Base-by-base conservation (phyloP, 1,140 invertebrate species). In the Drepana arcuata region DNA sequence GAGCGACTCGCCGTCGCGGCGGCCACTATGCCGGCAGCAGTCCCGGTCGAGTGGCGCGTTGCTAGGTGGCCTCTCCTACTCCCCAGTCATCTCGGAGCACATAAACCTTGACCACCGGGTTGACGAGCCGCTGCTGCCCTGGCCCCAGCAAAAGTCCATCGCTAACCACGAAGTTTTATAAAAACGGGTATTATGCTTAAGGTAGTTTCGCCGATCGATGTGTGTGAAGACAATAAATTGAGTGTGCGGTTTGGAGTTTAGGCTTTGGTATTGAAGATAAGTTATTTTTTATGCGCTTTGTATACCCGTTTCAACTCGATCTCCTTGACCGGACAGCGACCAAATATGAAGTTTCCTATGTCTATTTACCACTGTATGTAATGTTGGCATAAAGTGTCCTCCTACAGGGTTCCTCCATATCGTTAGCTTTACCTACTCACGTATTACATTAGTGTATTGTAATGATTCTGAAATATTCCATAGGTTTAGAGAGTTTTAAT, bases 21-120 rank as follows among this genome's bases (percentile, higher is more conserved):
- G 84, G 6, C 79, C 80, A 2, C 64, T 85, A 2, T 79, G 70
- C 12, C 81, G 78, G 34, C 86, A 86, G 46, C 81, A 87, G 27
- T 87, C 86, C 6, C 78, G 82, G 9, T 88, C 87, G 0, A 84
- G 84, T 21, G 84, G 85, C 4, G 85, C 86, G 2, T 62, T 88
- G 18, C 52, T 88, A 5, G 84, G 85, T 10, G 73, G 77, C 0
- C 63, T 84, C 51, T 63, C 72, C 7, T 82, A 74, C 48, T 84
- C 84, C 1, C 80, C 83, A 1, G 77, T 80, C 2, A 61, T 71
- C 1, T 83, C 81, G 1, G 84, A 86, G 35, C 73, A 74, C 34
- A 67, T 74, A 16, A 61, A 71, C 14, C 41, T 65, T 14, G 65
- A 67, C n/a, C 62, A 45, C 13, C 42, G 42, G 51, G 70, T 56